Evolutionary conservation across 2,888 invertebrate genomes (phyloP), one percentile per base, ranked within the genome.

Genomic region (Hetaerina titia): DNA sequence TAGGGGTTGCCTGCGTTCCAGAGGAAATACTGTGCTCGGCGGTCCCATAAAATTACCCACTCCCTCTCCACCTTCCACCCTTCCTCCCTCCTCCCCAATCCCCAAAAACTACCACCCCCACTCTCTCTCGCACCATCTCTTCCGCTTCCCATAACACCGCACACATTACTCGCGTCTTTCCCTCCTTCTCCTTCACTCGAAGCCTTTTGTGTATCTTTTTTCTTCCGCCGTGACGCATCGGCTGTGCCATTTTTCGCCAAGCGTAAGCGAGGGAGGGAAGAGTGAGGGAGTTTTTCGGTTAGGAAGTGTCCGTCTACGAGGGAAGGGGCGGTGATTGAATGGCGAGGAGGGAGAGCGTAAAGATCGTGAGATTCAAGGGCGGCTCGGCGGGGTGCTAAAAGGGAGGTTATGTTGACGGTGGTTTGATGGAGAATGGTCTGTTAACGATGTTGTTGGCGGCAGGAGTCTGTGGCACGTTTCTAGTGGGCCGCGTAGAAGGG

Each of bases 1-100:
- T 17, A 31, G 45, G n/a, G n/a, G 89, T 15, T 69, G 92, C 31
- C 63, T 57, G 31, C 56, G 9, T 45, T 69, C 92, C n/a, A 45
- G 92, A 69, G 92, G 92, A 92, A 69, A 92, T 69, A 92, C 64
- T 92, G 92, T 92, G 92, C 92, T 92, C 92, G 13, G 69, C 22
- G 92, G 92, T 69, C 92, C 92, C 92, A 92, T 92, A 92, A 92
- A 69, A 92, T 92, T 57, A 69, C 69, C 63, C 90, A 8, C n/a
- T 31, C 58, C 15, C 90, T 45, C 56, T 56, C 56, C 45, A 45
- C n/a, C 45, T 88, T 45, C 56, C 56, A 88, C 89, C 13, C 56
- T 69, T 7, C n/a, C 69, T 69, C 45, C 45, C 45, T 45, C 81
- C 4, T 69, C 81, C 81, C 31, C 4, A 31, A 81, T 25, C 22